These are phyloP conservation scores for Eurosta solidaginis DNA, from an alignment of 1,140 invertebrate genomes.

Conservation along the genomic window DNA sequence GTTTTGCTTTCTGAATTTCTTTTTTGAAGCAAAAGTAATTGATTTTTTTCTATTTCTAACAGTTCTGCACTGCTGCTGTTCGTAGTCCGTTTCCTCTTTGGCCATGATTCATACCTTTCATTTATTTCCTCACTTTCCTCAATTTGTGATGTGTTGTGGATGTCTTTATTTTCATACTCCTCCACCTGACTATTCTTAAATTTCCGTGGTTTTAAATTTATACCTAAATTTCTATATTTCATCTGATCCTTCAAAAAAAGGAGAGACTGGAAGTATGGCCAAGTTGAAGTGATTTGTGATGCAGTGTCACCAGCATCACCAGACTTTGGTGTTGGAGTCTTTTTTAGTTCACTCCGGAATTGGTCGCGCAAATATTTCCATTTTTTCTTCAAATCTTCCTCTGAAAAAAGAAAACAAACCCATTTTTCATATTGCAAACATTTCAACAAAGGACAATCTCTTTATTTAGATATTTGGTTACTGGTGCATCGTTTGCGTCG, in stretches of 20 bases:
- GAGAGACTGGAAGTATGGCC: not conserved
- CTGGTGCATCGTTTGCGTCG: not conserved
- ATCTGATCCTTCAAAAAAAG: not conserved
- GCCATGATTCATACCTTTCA: too few species aligned
- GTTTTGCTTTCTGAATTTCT: not conserved
- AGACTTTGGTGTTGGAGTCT: not conserved
- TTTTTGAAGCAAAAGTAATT: not conserved
- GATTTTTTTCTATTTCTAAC: not conserved
- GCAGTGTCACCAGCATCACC: not conserved
- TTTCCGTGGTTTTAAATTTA: not conserved
- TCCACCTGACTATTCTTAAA: not conserved
- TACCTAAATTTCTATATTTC: not conserved
- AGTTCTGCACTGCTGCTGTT: not conserved
- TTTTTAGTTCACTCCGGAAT: not conserved
- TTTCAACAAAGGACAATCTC: too few species aligned
- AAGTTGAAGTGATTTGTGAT: not conserved
- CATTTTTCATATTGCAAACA: too few species aligned
- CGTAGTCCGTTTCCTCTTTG: too few species aligned
- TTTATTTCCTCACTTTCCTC: too few species aligned
- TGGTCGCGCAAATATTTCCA: not conserved
- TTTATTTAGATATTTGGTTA: conserved; percentile 2
- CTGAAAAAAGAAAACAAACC: not conserved
- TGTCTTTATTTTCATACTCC: not conserved
- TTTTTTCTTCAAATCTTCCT: not conserved
- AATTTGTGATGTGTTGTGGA: too few species aligned